Percentiles rank a stretch among this genome's conserved stretches.
These are phyloP conservation scores for Syrphus vitripennis DNA, from an alignment of 2,888 invertebrate genomes.

Conservation along the genomic window DNA sequence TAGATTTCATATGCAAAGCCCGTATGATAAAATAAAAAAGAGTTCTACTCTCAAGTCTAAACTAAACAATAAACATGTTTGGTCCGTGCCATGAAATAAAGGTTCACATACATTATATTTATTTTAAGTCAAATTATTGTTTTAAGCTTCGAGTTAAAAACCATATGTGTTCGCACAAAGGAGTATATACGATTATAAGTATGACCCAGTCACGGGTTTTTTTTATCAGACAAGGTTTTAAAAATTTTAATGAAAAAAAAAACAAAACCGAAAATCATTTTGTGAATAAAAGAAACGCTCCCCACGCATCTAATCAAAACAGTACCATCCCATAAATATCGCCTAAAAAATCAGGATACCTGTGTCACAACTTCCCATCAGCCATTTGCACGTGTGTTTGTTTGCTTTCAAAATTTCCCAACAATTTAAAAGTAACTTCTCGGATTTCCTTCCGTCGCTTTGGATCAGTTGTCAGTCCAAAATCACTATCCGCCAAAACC, in stretches of 20 bases:
- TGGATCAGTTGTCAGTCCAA: slow-evolving; percentile 22
- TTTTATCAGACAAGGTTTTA: no score
- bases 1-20: no score
- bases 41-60: no score
- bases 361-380: slow-evolving; percentile 3
- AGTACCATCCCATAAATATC: slow-evolving; percentile 30
- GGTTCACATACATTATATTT: no score
- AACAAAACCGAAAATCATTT: background rate
- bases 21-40: no score
- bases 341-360: slow-evolving; percentile 16
- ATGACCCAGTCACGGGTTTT: no score
- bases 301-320: slow-evolving; percentile 33
- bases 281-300: background rate
- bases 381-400: slow-evolving; percentile 31
- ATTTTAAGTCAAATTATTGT: no score
- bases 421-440: slow-evolving; percentile 9
- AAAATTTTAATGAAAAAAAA: background rate
- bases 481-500: slow-evolving; percentile 35
- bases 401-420: background rate
- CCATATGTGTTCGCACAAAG: no score
- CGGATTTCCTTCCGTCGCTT: slow-evolving; percentile 60
- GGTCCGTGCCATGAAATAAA: no score
- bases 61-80: no score
- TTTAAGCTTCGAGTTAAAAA: no score
- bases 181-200: no score